phyloP scores from a whole-genome alignment of 2,888 invertebrate species.

The Lasioglossum marginatum region DNA sequence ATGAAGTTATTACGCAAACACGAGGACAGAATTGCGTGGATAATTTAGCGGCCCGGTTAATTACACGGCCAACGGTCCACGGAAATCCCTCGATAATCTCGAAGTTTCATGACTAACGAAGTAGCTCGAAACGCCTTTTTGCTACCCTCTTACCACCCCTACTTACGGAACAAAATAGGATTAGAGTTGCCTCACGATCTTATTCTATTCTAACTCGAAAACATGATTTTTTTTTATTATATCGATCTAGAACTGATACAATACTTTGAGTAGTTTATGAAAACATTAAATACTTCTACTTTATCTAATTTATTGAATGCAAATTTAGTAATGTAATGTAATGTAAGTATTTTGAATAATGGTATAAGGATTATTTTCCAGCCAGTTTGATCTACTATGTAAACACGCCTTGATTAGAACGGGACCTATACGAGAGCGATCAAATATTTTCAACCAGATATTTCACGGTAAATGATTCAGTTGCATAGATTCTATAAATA shows the following conservation, averaged over 20 bases:
- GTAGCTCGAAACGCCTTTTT: neutral
- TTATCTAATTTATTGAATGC: too few relatives aligned
- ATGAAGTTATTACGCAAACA: slow-evolving; percentile 45
- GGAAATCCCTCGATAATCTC: neutral
- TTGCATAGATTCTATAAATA: neutral
- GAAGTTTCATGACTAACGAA: neutral
- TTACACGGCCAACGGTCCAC: neutral
- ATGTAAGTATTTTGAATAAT: too few relatives aligned
- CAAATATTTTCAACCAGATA: neutral
- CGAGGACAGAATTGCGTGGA: slow-evolving; percentile 3
- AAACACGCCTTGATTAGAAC: too few relatives aligned
- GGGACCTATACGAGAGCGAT: too few relatives aligned
- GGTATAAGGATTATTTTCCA: too few relatives aligned
- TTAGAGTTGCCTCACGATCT: neutral
- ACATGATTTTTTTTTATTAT: too few relatives aligned
- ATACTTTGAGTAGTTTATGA: too few relatives aligned
- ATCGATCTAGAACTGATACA: too few relatives aligned
- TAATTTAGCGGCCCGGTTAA: neutral
- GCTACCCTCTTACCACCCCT: neutral
- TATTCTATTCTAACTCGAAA: neutral
- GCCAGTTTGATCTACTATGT: too few relatives aligned
- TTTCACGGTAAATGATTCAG: neutral
- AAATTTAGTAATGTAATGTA: too few relatives aligned
- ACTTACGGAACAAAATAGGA: neutral
- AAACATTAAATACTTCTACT: too few relatives aligned